A percentile compares a stretch with the other conserved stretches of the same genome.
These are phyloP conservation scores for Watsonalla cultraria DNA, from an alignment of 2,888 invertebrate genomes.

Conservation along the genomic window DNA sequence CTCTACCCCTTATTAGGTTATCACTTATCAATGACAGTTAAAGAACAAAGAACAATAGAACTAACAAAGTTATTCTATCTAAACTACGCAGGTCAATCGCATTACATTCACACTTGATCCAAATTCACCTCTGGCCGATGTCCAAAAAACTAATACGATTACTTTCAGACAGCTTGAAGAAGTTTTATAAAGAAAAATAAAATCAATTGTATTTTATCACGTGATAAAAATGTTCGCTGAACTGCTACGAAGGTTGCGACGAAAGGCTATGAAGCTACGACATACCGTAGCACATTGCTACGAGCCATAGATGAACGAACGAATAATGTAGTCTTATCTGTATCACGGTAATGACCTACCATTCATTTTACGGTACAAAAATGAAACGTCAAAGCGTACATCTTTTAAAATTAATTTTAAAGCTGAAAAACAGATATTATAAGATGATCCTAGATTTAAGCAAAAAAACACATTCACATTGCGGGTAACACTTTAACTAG, in stretches of 20 bases:
- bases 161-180: neutral
- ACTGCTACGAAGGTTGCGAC: no score
- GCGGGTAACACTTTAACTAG: no score
- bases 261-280: slow-evolving; percentile 17
- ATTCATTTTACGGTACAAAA: no score
- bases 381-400: no score
- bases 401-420: no score
- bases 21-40: neutral
- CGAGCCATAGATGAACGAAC: slow-evolving; percentile 10
- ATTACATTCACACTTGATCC: slow-evolving; percentile 5
- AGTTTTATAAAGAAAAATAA: neutral
- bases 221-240: neutral
- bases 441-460: no score
- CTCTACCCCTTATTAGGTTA: no score
- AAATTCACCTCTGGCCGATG: slow-evolving; percentile 3
- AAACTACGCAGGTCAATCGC: slow-evolving; percentile 3
- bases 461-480: no score
- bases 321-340: slow-evolving; percentile 24
- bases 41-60: neutral
- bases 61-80: neutral
- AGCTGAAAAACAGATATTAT: no score
- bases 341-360: slow-evolving; percentile 20
- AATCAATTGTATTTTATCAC: slow-evolving; percentile 6
- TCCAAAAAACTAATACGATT: slow-evolving; percentile 8
- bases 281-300: slow-evolving; percentile 4